Conservation (phyloP, 2,888 invertebrate species). For the Ormyrus pomaceus region DNA sequence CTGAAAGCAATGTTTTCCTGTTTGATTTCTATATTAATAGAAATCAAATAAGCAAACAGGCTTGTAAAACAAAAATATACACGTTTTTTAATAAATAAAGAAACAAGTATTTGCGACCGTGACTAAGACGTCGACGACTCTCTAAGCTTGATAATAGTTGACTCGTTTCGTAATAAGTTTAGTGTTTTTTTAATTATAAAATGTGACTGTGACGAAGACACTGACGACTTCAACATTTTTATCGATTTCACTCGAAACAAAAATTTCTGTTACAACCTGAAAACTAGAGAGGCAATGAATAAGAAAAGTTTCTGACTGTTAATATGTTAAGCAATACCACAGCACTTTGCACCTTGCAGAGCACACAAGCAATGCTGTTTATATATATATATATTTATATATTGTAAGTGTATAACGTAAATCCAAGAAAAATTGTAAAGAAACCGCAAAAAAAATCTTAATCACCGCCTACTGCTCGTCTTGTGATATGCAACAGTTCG, state of each 20-base stretch:
- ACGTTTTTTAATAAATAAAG: slow-evolving; percentile 1
- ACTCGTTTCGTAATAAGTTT: slow-evolving; percentile 3
- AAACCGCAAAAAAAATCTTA: slow-evolving; percentile 13
- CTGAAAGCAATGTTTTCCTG: too few relatives aligned
- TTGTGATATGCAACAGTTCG: slow-evolving; percentile 56
- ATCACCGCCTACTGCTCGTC: slow-evolving; percentile 54
- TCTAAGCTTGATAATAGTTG: slow-evolving; percentile 42
- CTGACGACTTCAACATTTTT: too few relatives aligned
- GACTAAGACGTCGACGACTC: slow-evolving; percentile 44
- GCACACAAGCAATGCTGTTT: slow-evolving; percentile 50
- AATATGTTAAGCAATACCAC: slow-evolving; percentile 63
- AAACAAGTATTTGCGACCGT: slow-evolving; percentile 19
- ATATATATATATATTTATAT: slow-evolving; percentile 24
- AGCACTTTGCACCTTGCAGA: slow-evolving; percentile 69
- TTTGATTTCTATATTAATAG: too few relatives aligned
- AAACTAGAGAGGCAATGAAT: neutral
- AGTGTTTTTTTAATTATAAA: too few relatives aligned
- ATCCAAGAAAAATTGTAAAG: slow-evolving; percentile 15
- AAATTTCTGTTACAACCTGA: neutral
- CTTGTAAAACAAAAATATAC: neutral
- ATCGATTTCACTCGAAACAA: too few relatives aligned
- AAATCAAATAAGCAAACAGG: slow-evolving; percentile 17
- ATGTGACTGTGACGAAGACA: too few relatives aligned
- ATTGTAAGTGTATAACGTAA: slow-evolving; percentile 39
- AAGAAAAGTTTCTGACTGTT: slow-evolving; percentile 27